Conservation (phyloP, 2,888 invertebrate species). For the Pseudococcus longispinus region DNA sequence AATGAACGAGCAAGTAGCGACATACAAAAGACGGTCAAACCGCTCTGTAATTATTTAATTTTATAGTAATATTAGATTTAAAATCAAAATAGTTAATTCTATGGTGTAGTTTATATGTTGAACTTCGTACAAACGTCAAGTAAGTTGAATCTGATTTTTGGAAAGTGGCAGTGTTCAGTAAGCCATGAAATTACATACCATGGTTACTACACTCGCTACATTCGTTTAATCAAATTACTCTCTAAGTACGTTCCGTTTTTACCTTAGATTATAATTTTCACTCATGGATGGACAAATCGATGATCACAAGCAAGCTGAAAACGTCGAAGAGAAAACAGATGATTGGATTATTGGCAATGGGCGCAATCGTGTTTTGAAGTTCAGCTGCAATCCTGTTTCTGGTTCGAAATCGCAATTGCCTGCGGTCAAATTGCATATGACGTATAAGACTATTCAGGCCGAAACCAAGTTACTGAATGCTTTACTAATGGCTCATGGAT, state of each 20-base stretch:
- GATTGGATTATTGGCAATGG: constrained; percentile 57
- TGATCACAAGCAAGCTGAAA: neutral
- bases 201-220: constrained; percentile 42
- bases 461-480: constrained; percentile 81
- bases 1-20: constrained; percentile 25
- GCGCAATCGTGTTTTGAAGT: constrained; percentile 55
- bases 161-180: neutral
- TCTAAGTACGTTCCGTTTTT: neutral
- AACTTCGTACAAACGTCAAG: neutral
- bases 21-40: neutral
- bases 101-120: neutral
- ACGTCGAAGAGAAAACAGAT: constrained; percentile 38
- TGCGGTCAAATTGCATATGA: constrained; percentile 74
- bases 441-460: constrained; percentile 81
- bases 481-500: constrained; percentile 78
- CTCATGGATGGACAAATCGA: neutral
- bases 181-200: constrained; percentile 34
- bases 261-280: neutral
- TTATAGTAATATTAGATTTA: neutral
- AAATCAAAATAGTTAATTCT: neutral
- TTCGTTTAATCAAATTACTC: neutral
- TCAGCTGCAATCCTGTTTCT: constrained; percentile 57
- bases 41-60: neutral
- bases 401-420: constrained; percentile 63
- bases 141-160: neutral